These are phyloP conservation scores for Terrapene triunguis DNA, from an alignment of 2,113 vertebrate genomes.

Conservation along the genomic window DNA sequence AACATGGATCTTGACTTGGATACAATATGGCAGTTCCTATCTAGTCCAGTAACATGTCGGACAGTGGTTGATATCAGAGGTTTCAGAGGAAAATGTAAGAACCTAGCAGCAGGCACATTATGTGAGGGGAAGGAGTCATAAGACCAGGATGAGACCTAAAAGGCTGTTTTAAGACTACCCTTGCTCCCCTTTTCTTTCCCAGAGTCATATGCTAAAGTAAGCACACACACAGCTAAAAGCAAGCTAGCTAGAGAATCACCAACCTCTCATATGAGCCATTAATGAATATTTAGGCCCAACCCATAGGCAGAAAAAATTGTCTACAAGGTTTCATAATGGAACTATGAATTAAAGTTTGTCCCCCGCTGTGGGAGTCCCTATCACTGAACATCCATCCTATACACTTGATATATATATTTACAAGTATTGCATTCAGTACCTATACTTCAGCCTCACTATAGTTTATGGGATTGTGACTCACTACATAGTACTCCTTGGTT, in stretches of 20 bases:
- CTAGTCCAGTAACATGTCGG: no score
- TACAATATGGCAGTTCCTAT: no score
- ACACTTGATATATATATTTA: slow-evolving; percentile 57
- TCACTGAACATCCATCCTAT: slow-evolving; percentile 46
- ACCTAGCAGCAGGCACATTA: background rate
- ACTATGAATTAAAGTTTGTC: slow-evolving; percentile 54
- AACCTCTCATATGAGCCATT: slow-evolving; percentile 49
- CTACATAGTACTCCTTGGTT: background rate
- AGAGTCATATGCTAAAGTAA: slow-evolving; percentile 33
- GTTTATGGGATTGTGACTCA: background rate
- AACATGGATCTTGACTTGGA: no score
- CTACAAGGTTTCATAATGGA: slow-evolving; percentile 28
- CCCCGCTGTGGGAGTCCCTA: background rate
- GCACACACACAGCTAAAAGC: background rate
- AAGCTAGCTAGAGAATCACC: slow-evolving; percentile 20
- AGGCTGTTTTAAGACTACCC: background rate
- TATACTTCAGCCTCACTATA: background rate
- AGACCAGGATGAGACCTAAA: background rate
- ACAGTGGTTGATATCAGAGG: no score
- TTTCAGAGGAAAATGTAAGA: no score
- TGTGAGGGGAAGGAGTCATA: background rate
- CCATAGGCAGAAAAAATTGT: slow-evolving; percentile 3
- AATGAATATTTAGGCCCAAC: slow-evolving; percentile 44
- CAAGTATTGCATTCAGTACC: slow-evolving; percentile 41
- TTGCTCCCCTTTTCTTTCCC: slow-evolving; percentile 2